Conservation (phyloP, 2,888 invertebrate genomes). For the Romanomermis culicivorax region DNA sequence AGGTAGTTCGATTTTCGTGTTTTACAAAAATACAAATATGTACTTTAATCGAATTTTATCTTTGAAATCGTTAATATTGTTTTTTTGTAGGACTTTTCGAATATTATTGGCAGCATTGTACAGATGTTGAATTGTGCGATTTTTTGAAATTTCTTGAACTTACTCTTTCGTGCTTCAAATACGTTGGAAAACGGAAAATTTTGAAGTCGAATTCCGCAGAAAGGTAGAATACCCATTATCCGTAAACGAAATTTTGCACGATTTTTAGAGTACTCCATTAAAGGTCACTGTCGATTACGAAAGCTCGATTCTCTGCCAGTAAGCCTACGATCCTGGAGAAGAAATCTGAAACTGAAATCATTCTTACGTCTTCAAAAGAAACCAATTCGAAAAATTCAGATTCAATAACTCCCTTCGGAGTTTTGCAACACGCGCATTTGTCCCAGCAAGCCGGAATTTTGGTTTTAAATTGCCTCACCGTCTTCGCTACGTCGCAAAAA, state of each 20-base stretch:
- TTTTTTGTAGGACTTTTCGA: no score
- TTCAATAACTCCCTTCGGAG: no score
- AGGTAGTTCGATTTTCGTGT: no score
- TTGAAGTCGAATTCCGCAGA: neutral
- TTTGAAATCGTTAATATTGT: no score
- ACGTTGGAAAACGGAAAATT: constrained; percentile 10
- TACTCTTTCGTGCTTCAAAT: constrained; percentile 20
- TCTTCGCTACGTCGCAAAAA: constrained; percentile 57
- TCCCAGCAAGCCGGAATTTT: constrained; percentile 71
- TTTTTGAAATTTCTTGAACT: constrained; percentile 11
- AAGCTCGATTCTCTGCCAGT: no score
- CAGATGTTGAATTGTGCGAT: neutral
- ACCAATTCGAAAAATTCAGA: no score
- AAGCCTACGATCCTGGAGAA: no score
- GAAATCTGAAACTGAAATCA: neutral
- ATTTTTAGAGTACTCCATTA: no score
- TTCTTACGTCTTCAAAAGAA: neutral
- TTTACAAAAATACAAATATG: no score
- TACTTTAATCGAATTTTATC: no score
- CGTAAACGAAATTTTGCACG: neutral
- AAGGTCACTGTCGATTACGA: no score
- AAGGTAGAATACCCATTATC: no score
- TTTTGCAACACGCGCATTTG: constrained; percentile 53
- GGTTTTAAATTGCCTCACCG: constrained; percentile 60
- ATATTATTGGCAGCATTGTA: constrained; percentile 7